phyloP scores from a whole-genome alignment of 2,888 invertebrate genomes.

The Laothoe populi region DNA sequence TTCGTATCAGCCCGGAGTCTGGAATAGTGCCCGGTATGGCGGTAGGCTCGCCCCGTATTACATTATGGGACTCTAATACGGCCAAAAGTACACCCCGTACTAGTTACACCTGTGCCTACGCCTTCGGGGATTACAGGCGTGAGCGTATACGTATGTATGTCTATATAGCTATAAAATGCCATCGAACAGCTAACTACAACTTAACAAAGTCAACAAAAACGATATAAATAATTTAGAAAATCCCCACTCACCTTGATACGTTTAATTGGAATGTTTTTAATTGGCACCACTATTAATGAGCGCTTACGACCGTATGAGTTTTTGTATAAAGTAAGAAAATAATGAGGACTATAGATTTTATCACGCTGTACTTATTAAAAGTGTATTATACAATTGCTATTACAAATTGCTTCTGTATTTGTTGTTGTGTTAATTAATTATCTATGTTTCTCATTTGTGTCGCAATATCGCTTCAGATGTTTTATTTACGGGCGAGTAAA shows the following conservation, averaged over 20 bases:
- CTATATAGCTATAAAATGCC: no score
- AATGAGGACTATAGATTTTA: constrained; percentile 47
- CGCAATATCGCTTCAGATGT: background rate
- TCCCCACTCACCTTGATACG: constrained; percentile 23
- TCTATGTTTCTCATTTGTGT: constrained; percentile 20
- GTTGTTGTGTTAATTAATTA: constrained; percentile 30
- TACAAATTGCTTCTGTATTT: constrained; percentile 34
- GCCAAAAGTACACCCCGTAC: no score
- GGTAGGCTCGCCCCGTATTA: no score
- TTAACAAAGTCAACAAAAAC: constrained; percentile 14
- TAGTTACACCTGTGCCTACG: no score
- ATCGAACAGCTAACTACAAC: background rate
- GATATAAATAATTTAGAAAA: constrained; percentile 17
- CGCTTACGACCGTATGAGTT: constrained; percentile 42
- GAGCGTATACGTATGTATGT: no score
- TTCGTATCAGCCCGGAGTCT: no score
- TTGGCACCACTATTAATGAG: constrained; percentile 45
- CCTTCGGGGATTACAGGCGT: no score
- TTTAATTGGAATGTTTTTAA: constrained; percentile 37
- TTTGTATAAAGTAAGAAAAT: constrained; percentile 43
- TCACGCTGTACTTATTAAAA: constrained; percentile 42
- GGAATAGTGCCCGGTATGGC: no score
- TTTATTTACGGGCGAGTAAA: background rate
- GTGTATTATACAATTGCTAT: constrained; percentile 42
- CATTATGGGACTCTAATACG: no score